A percentile compares a stretch with the other conserved stretches of the same genome.
Conservation (phyloP, 2,797 vertebrate genomes). For the Hylomyscus alleni region DNA sequence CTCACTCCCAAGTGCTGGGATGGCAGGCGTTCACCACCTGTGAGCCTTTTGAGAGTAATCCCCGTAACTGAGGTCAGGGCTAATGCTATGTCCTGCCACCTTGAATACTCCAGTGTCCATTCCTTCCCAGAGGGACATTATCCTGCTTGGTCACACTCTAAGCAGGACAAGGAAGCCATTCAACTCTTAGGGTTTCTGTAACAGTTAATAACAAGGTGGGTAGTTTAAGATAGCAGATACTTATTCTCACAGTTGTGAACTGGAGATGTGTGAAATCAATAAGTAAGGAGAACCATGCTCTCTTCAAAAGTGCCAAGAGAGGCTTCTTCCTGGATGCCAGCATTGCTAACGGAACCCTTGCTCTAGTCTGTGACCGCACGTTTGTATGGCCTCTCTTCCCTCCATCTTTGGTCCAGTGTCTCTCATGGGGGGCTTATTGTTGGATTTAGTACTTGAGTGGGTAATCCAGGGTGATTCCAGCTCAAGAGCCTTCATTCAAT, state of each 20-base stretch:
- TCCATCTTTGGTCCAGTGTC: background rate
- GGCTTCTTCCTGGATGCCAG: background rate
- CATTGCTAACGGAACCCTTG: background rate
- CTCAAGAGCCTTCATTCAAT: constrained; percentile 44
- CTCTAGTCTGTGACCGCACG: background rate
- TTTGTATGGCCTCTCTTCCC: background rate
- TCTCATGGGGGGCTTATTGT: background rate
- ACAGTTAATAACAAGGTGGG: background rate
- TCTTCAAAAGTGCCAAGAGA: background rate
- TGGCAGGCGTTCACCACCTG: background rate
- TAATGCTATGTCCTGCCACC: background rate
- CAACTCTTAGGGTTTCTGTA: background rate
- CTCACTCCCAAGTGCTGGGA: background rate
- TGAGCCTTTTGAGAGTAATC: background rate
- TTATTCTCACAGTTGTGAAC: background rate
- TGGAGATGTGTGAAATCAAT: background rate
- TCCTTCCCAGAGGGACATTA: background rate
- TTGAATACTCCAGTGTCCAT: background rate
- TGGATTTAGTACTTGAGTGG: background rate
- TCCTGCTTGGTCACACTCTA: background rate
- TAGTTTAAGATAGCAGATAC: background rate
- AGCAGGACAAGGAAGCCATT: background rate
- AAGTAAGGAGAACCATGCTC: background rate
- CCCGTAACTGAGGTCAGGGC: background rate
- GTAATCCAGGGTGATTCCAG: background rate